Base-by-base conservation (phyloP, 2,888 invertebrate genomes). In the Drosophila emarginata region DNA sequence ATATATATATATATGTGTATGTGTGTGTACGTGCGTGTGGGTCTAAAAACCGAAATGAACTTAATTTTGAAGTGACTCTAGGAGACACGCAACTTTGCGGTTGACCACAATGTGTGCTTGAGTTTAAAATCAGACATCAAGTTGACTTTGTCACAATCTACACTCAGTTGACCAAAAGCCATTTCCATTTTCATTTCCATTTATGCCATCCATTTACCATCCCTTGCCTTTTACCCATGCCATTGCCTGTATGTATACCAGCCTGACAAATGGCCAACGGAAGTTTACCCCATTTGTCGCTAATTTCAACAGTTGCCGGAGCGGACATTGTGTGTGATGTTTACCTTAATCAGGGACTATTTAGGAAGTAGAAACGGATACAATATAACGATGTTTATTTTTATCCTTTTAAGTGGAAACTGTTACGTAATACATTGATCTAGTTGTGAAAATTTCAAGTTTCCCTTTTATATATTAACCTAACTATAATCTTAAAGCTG, bases 51-150 rank as follows among this genome's bases (percentile, higher is more conserved):
- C 37, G 67, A 75, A 74, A 73, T 72, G 75, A 67, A 74, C 79
- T 84, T 84, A 76, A 88, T 88, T 88, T 88, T 77, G 64, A 73
- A 86, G 71, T 74, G 74, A 67, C 70, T 79, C 23, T 53, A 40
- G 36, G 45, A 78, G 59, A 56, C 23, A 21, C 56, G 59, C 67
- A 67, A 68, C 79, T 74, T 80, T 80, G 81, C 18, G 79, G 76
- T 50, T 65, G 59, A 67, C 86, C 80, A 52, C 82, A 82, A 69
- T 74, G 85, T 71, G 67, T 69, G 67, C 80, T 71, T 66, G 67
- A 39, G 61, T 61, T 61, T 45, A 57, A 14, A 73, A 18, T 45
- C 39, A 51, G 58, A 66, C 67, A 70, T 59, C 50, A 54, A 62
- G 51, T 71, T 45, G 45, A 37, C 63, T 68, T 62, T 71, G 15